Evolutionary conservation across 2,888 invertebrate species (phyloP), one percentile per base, ranked within the genome.

Genomic region (Amphipoea oculea): DNA sequence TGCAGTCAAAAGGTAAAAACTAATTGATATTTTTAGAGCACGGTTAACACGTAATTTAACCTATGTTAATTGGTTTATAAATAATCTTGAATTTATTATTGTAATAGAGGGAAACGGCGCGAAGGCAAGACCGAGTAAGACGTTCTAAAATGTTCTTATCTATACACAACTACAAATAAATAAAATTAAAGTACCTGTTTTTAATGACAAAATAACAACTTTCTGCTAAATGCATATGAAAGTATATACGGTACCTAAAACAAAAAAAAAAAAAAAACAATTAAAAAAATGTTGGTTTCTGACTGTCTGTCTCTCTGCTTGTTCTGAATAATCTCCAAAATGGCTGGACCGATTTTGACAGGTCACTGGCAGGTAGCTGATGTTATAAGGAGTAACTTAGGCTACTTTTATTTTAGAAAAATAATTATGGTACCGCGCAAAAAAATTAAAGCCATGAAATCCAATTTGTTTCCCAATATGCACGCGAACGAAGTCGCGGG

Each of bases 11-110:
- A 72, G 11, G 54, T 66, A 45, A 70, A 65, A 45, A 51, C 3
- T 42, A 70, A 74, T 67, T 57, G 23, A 29, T 71, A 82, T 69
- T 73, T 74, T 68, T 82, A 76, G 68, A 81, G 29, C 69, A 48
- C 68, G n/a, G 23, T 82, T 65, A 76, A 42, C 82, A 81, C 48
- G 70, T 77, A 14, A 75, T 81, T 67, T 48, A 67, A 54, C 45
- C 2, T 6, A 83, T 78, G 67, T 57, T 71, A 67, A 78, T 83
- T 67, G 20, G 5, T 77, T 78, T 78, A 67, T 81, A 81, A 71
- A 78, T 77, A 71, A 36, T 20, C 12, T 63, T 36, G 48, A 2
- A 42, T 83, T 73, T 29, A 17, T 62, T 40, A 73, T 36, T 72
- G 5, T 1, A 12, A 9, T 63, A 17, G 14, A 14, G 20, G 2